A percentile compares a stretch with the other conserved stretches of the same genome.
Evolutionary conservation across 2,113 vertebrate genomes (phyloP).

Genomic region (Collichthys lucidus): DNA sequence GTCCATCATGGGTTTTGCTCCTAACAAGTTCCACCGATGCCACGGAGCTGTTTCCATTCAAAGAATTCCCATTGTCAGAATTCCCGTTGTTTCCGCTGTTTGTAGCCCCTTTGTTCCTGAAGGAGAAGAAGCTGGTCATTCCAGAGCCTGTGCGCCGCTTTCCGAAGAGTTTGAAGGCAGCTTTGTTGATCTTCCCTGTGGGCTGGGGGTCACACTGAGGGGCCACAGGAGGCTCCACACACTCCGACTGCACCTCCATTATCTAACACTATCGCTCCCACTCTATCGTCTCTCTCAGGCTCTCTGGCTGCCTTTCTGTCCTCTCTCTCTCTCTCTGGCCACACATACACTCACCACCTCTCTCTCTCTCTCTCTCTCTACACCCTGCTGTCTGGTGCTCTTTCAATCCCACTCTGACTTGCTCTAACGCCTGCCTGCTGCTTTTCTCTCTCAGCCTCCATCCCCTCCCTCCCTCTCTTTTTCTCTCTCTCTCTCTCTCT

Average conservation of each 20-base stretch:
- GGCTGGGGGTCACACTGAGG: conserved; percentile 88
- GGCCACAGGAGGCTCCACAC: conserved; percentile 85
- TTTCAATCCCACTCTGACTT: conserved; percentile 78
- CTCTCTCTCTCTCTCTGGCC: conserved; percentile 51
- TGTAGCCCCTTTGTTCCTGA: conserved; percentile 91
- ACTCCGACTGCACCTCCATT: conserved; percentile 93
- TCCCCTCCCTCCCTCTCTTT: conserved; percentile 27
- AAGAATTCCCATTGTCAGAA: conserved; percentile 78
- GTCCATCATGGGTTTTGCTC: conserved; percentile 94
- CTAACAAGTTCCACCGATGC: conserved; percentile 87
- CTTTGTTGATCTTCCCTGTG: conserved; percentile 95
- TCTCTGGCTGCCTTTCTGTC: conserved; percentile 62
- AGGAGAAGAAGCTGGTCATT: conserved; percentile 95
- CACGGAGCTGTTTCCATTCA: conserved; percentile 72
- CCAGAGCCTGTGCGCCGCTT: conserved; percentile 89
- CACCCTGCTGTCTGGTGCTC: conserved; percentile 77
- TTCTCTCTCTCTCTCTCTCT: conserved; percentile 75
- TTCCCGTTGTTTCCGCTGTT: conserved; percentile 78
- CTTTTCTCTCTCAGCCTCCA: conserved; percentile 67
- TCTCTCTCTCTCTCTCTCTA: conserved; percentile 60
- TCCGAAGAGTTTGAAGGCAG: conserved; percentile 96
- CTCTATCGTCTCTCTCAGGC: conserved; percentile 58
- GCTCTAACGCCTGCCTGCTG: conserved; percentile 74
- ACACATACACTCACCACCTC: conserved; percentile 63
- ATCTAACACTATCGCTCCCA: conserved; percentile 80